Base-by-base conservation (phyloP, 2,888 invertebrate genomes). In the Campoletis raptor region DNA sequence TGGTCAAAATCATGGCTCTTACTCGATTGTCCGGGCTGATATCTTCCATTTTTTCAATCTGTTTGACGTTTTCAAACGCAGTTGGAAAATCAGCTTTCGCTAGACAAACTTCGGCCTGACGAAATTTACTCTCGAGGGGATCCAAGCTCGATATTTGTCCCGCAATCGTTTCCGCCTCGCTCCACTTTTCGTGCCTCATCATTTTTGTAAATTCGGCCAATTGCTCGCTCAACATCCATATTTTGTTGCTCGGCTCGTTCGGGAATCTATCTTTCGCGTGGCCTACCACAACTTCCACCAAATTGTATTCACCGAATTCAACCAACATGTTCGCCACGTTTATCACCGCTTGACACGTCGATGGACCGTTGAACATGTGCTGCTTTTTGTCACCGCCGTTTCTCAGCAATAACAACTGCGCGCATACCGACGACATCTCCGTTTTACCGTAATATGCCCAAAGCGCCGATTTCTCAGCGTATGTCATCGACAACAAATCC, bases 381-480 rank as follows among this genome's bases (percentile, higher is more conserved):
- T 94, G 93, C 42, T 94, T 93, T 66, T 94, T 93, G 86, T 95
- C 95, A 93, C 97, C 97, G 8, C 97, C 96, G 92, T 98, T 97
- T 30, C 97, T 95, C 90, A 97, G 96, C 0, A 98, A 95, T 57
- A 98, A 94, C 18, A 98, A 94, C 93, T 98, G 98, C 74, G 97
- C 96, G 93, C 96, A 97, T 52, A 98, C 95, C 0, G 97, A 97
- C 0, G 97, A 96, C 96, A 98, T 97, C 94, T 98, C 97, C 0
- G 97, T 96, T 94, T 98, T 97, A 0, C 99, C 99, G 93, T 98
- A 98, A 81, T 98, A 96, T 18, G 97, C 96, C 98, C 98, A 98
- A 12, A 99, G 95, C 0, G 98, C 97, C 0, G 98, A 97, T 89
- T 97, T 97, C 94, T 98, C 97, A 0, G 97, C 96, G 89, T 97